Conservation (phyloP, 2,113 vertebrate species). For the Rhipidura dahli region DNA sequence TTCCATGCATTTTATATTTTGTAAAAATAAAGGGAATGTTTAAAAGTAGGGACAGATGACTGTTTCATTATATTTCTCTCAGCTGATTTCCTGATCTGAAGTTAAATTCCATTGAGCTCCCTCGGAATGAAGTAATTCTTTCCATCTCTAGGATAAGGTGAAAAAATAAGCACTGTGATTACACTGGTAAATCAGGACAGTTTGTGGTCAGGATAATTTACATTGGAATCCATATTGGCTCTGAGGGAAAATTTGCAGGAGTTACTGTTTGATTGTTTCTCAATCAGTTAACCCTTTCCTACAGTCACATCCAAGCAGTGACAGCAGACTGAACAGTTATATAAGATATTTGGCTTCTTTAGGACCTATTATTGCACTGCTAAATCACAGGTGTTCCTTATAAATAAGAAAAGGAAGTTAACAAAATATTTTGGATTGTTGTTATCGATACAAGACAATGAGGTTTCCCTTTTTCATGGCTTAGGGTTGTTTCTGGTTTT, state of each 20-base stretch:
- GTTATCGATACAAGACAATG: not conserved
- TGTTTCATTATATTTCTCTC: not conserved
- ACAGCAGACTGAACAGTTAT: not conserved
- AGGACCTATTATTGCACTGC: not conserved
- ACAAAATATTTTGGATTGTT: not conserved
- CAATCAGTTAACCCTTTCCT: not conserved
- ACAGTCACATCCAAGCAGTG: not conserved
- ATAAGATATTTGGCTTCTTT: not conserved
- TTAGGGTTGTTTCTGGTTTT: not conserved
- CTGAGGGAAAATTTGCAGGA: not conserved
- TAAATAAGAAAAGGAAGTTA: not conserved
- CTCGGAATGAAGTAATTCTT: not conserved
- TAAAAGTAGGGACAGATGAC: not conserved
- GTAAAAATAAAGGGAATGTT: not conserved
- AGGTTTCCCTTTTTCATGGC: not conserved
- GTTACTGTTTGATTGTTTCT: not conserved
- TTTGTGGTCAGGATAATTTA: not conserved
- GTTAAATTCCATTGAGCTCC: not conserved
- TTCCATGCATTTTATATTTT: not conserved
- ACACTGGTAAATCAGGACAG: not conserved
- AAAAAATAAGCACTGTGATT: not conserved
- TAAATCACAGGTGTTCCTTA: not conserved
- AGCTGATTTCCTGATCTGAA: not conserved
- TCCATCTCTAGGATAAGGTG: not conserved
- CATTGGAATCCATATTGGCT: not conserved